A percentile compares a stretch with the other conserved stretches of the same genome.
phyloP scores from a whole-genome alignment of 1,140 invertebrate genomes.

The Ceratoteleas bidentatus region DNA sequence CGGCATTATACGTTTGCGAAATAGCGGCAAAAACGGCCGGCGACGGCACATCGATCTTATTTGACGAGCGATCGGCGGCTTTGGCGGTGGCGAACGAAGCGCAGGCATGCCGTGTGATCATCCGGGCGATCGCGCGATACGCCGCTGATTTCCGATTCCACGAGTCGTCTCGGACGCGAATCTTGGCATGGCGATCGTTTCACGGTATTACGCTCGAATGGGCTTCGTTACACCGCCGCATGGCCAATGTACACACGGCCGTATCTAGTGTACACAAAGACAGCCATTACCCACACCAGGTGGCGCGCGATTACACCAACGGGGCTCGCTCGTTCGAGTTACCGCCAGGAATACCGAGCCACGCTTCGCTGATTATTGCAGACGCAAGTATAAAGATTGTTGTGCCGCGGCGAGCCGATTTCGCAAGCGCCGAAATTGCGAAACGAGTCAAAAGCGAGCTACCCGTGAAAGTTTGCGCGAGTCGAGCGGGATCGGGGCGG shows the following conservation, averaged over 20 bases:
- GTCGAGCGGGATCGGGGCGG: slow-evolving; percentile 12
- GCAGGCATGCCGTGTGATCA: slow-evolving; percentile 12
- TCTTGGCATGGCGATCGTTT: slow-evolving; percentile 54
- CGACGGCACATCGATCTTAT: slow-evolving; percentile 36
- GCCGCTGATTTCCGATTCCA: slow-evolving; percentile 47
- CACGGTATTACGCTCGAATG: slow-evolving; percentile 48
- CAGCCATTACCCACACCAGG: slow-evolving; percentile 39
- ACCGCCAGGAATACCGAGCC: slow-evolving; percentile 42
- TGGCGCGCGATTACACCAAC: slow-evolving; percentile 18
- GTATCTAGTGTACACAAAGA: slow-evolving; percentile 48
- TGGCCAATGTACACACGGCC: slow-evolving; percentile 36
- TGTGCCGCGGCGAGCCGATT: slow-evolving; percentile 20
- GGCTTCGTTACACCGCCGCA: slow-evolving; percentile 40
- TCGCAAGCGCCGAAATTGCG: slow-evolving; percentile 45
- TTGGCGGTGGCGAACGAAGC: slow-evolving; percentile 7
- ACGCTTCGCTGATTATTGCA: slow-evolving; percentile 55
- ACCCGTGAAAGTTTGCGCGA: slow-evolving; percentile 49
- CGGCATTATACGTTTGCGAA: slow-evolving; percentile 24
- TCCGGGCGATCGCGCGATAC: slow-evolving; percentile 31
- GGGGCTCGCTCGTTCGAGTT: slow-evolving; percentile 47
- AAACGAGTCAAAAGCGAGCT: slow-evolving; percentile 47
- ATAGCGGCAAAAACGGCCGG: background rate
- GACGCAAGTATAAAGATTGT: slow-evolving; percentile 47
- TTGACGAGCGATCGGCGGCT: slow-evolving; percentile 36
- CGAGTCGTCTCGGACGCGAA: slow-evolving; percentile 45